Conservation (phyloP, 2,113 vertebrate genomes). For the Triplophysa rosa region DNA sequence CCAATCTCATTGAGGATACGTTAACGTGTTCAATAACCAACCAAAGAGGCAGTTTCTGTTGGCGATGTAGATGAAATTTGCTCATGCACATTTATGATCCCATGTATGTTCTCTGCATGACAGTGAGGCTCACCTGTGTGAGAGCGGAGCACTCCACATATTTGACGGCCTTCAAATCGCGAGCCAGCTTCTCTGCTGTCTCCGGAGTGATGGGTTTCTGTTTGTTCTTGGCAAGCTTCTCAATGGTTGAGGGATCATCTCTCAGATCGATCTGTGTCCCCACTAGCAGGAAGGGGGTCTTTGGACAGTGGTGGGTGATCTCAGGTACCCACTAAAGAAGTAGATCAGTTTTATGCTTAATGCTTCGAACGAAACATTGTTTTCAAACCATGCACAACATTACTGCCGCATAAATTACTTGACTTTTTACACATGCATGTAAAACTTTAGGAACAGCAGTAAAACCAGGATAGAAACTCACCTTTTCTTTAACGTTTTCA, state of each 20-base stretch:
- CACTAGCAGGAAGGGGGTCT: constrained; percentile 98
- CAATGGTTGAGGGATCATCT: constrained; percentile 98
- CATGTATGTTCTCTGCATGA: background rate
- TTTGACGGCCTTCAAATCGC: constrained; percentile 99
- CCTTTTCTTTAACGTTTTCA: constrained; percentile 99
- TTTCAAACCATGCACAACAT: background rate
- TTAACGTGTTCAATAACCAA: background rate
- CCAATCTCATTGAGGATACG: background rate
- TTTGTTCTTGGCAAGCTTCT: constrained; percentile 99
- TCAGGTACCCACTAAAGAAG: constrained; percentile 89
- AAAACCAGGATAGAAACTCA: constrained; percentile 43
- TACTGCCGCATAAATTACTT: background rate
- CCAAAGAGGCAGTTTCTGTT: constrained; percentile 1
- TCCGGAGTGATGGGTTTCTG: constrained; percentile 98
- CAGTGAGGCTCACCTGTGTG: constrained; percentile 84
- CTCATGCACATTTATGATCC: background rate
- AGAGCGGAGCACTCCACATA: constrained; percentile 99
- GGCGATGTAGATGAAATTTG: background rate
- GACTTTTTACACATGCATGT: too few relatives aligned
- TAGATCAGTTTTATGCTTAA: background rate
- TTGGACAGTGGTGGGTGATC: constrained; percentile 85
- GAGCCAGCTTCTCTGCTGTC: constrained; percentile 94
- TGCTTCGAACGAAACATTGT: too few relatives aligned
- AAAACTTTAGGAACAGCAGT: background rate
- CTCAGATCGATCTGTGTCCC: constrained; percentile 98